Conservation (phyloP, 1,140 invertebrate genomes). For the Brachionus manjavacas region DNA sequence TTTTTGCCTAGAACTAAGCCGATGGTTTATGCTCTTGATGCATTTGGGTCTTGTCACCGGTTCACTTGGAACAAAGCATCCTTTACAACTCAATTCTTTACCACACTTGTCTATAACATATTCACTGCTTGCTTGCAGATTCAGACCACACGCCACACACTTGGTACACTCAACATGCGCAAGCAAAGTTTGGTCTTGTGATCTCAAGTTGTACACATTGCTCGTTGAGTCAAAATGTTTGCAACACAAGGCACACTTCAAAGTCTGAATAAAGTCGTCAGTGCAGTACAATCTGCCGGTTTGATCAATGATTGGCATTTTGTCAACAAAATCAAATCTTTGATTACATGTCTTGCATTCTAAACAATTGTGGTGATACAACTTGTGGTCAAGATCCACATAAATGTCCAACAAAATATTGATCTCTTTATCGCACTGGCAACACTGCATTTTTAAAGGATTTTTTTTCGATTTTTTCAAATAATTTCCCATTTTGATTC, state of each 20-base stretch:
- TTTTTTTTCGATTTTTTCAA: background rate
- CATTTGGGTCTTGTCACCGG: background rate
- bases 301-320: background rate
- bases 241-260: background rate
- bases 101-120: background rate
- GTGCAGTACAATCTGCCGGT: background rate
- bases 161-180: background rate
- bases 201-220: background rate
- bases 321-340: background rate
- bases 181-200: background rate
- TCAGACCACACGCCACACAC: background rate
- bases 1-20: constrained; percentile 32
- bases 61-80: background rate
- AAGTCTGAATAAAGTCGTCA: background rate
- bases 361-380: constrained; percentile 30
- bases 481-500: background rate
- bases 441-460: background rate
- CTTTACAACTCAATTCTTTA: background rate
- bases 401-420: background rate
- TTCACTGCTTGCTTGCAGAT: background rate
- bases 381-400: background rate
- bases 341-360: background rate
- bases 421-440: constrained; percentile 17
- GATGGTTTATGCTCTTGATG: background rate
- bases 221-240: background rate